A percentile compares a stretch with the other conserved stretches of the same genome.
These are phyloP conservation scores for Acronicta alni DNA, from an alignment of 2,888 invertebrate genomes.

Conservation along the genomic window DNA sequence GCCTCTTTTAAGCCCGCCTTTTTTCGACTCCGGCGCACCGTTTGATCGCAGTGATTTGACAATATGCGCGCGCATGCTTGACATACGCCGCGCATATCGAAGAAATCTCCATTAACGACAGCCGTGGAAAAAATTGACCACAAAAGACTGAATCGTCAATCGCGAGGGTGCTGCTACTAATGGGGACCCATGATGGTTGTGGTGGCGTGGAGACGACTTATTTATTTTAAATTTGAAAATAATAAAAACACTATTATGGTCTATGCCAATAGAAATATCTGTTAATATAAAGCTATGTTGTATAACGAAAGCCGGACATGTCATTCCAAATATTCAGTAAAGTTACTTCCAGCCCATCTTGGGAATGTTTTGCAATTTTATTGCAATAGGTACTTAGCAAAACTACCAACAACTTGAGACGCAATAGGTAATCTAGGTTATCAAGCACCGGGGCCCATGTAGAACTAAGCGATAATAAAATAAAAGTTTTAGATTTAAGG, in stretches of 20 bases:
- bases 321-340: too few species aligned
- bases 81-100: constrained; percentile 78
- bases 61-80: constrained; percentile 77
- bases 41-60: constrained; percentile 87
- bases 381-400: too few species aligned
- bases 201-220: constrained; percentile 58
- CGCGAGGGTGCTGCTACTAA: constrained; percentile 86
- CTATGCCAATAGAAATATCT: too few species aligned
- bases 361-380: too few species aligned
- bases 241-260: background rate
- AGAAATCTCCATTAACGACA: constrained; percentile 86
- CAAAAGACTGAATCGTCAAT: constrained; percentile 85
- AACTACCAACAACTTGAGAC: too few species aligned
- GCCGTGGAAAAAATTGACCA: constrained; percentile 81
- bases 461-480: too few species aligned
- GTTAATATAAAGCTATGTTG: too few species aligned
- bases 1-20: constrained; percentile 59
- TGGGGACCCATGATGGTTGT: constrained; percentile 69
- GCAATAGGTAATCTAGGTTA: too few species aligned
- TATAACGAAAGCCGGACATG: too few species aligned
- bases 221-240: background rate
- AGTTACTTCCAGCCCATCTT: too few species aligned
- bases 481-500: too few species aligned
- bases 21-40: constrained; percentile 69
- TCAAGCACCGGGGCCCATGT: too few species aligned